Evolutionary conservation across 2,888 invertebrate genomes (phyloP), one percentile per base, ranked within the genome.

Genomic region (Andrena flavipes): DNA sequence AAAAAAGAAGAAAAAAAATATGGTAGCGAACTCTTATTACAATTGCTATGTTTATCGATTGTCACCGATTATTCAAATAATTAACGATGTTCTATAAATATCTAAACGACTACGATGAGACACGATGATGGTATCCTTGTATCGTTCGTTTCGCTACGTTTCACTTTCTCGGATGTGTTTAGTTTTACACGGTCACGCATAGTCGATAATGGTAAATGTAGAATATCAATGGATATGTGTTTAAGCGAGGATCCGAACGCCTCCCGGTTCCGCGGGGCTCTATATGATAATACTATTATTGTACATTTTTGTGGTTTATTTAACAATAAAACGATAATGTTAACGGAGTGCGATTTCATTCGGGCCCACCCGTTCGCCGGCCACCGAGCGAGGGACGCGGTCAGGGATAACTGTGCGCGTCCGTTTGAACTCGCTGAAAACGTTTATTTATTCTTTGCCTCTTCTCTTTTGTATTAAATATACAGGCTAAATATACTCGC

Each of bases 21-120:
- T 42, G 68, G 80, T 89, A 90, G 88, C 80, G 80, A 88, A 90
- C 90, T 89, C 90, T 91, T 83, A 88, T 86, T 88, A 84, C 93
- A 92, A 86, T 95, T 92, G 93, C 95, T 95, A 92, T 96, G 96
- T 77, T 95, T 95, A 85, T 26, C 96, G 87, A 56, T 95, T 94
- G 70, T 7, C 80, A 95, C 95, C 91, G 95, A 95, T 48, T 95
- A 92, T 84, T 95, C 80, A 62, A 74, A 80, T 81, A 68, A 79
- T 69, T 80, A 42, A 86, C 83, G 87, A 91, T 90, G 90, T 91
- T 90, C 89, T 91, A 90, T 90, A 88, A 89, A 89, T 91, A 90
- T 78, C 72, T 91, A 91, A 91, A 90, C 91, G 90, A 89, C 88
- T 88, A 90, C 88, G 63, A 80, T 84, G 82, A 80, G 86, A 86